Base-by-base conservation (phyloP, 2,888 invertebrate genomes). In the Agriopis marginaria region DNA sequence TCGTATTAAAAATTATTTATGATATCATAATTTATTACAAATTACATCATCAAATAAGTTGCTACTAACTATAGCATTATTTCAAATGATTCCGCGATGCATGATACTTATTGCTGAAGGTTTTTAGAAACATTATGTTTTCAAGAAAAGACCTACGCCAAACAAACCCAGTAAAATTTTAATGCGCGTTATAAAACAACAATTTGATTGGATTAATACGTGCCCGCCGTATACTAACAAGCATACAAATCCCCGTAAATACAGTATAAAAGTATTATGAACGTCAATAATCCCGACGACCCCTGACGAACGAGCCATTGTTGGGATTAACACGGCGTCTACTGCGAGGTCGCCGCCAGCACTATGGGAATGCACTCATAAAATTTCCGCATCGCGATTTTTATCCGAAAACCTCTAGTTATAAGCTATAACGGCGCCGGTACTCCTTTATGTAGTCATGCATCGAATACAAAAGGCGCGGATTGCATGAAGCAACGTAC, bases 271-370 rank as follows among this genome's bases (percentile, higher is more conserved):
- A 74, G 73, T 73, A 68, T 73, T 76, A 77, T 70, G 73, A 70
- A 69, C 86, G 84, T 87, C 84, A 81, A 81, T 85, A 84, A 85
- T 87, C 84, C 84, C 86, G 86, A 80, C 88, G 89, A 91, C 89
- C 89, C 90, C 86, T 89, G 87, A 91, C 90, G 88, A 92, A 92
- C 87, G 91, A 89, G 82, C 85, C 80, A 92, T 92, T 92, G 92
- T 92, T 86, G 84, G 79, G 79, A 70, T 75, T 78, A 63, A 66
- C 55, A 70, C 23, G 58, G 60, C 58, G 66, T 77, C 81, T 79
- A 81, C 82, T 78, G 74, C 78, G 81, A 80, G 81, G 81, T 81
- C 81, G 79, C 79, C 32, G 32, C 79, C 80, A 80, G 78, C 80
- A 79, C 84, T 86, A 85, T 60, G 84, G 86, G 87, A 89, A 90